These are phyloP conservation scores for Vulpes vulpes DNA, from an alignment of 2,113 vertebrate genomes.

Conservation along the genomic window DNA sequence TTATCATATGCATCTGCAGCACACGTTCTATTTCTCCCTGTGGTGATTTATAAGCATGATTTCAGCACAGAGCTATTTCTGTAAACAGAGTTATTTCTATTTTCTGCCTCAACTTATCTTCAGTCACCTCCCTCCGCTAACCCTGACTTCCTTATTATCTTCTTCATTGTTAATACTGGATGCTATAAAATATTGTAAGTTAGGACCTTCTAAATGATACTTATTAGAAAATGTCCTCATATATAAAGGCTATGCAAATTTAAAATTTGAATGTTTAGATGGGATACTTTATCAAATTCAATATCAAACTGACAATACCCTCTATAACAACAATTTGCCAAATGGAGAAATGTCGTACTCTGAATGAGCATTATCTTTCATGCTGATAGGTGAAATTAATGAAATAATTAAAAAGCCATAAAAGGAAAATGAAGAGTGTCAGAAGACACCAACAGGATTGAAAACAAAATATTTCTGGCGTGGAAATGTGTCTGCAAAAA, in stretches of 20 bases:
- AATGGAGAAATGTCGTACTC: slow-evolving; percentile 63
- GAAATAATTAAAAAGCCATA: slow-evolving; percentile 80
- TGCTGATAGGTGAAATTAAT: slow-evolving; percentile 83
- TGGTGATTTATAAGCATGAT: slow-evolving; percentile 9
- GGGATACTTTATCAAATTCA: slow-evolving; percentile 76
- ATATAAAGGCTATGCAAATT: slow-evolving; percentile 53
- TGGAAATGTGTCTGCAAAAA: neutral
- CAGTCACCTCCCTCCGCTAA: neutral
- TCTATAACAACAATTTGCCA: slow-evolving; percentile 64
- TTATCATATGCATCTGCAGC: neutral
- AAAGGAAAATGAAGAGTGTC: slow-evolving; percentile 78
- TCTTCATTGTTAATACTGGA: slow-evolving; percentile 48
- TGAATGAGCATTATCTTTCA: slow-evolving; percentile 75
- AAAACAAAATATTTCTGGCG: slow-evolving; percentile 68
- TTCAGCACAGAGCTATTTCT: slow-evolving; percentile 41
- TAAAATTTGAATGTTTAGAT: slow-evolving; percentile 70
- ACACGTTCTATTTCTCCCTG: neutral
- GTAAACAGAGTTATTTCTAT: neutral
- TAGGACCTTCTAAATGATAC: slow-evolving; percentile 46
- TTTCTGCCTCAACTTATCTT: neutral
- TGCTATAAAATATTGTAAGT: slow-evolving; percentile 32
- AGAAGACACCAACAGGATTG: slow-evolving; percentile 70
- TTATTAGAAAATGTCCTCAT: slow-evolving; percentile 50
- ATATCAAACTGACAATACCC: slow-evolving; percentile 62
- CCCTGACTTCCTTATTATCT: slow-evolving; percentile 50